Conservation (phyloP, 2,113 vertebrate species). For the Xerus inauris region DNA sequence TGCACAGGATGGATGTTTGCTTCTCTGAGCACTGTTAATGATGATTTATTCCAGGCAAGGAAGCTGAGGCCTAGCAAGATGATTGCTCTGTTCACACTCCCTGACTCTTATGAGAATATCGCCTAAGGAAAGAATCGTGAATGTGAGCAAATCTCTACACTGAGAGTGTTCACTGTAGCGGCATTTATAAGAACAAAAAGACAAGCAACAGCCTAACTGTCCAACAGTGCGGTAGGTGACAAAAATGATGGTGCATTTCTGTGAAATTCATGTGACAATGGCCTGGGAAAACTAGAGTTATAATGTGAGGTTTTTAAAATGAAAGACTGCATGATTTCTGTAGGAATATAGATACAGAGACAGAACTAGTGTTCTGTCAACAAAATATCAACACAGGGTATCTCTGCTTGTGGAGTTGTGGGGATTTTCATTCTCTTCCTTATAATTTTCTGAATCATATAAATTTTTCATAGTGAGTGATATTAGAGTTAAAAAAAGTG, state of each 20-base stretch:
- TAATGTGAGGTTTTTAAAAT: background rate
- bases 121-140: background rate
- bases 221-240: background rate
- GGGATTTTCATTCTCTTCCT: background rate
- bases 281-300: background rate
- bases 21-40: background rate
- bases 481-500: background rate
- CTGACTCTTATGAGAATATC: background rate
- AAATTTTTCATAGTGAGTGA: background rate
- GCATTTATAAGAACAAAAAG: background rate
- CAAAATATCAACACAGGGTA: background rate
- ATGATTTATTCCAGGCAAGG: background rate
- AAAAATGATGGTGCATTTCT: background rate
- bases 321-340: background rate
- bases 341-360: background rate
- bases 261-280: accelerated
- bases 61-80: background rate
- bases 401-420: background rate
- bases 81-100: background rate
- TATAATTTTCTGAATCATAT: background rate
- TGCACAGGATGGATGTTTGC: accelerated
- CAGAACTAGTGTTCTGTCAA: background rate
- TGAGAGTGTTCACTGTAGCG: background rate
- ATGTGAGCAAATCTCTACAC: background rate
- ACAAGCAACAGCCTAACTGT: background rate